Conservation (phyloP, 2,888 invertebrate species). For the Lycocerus yunnanus region DNA sequence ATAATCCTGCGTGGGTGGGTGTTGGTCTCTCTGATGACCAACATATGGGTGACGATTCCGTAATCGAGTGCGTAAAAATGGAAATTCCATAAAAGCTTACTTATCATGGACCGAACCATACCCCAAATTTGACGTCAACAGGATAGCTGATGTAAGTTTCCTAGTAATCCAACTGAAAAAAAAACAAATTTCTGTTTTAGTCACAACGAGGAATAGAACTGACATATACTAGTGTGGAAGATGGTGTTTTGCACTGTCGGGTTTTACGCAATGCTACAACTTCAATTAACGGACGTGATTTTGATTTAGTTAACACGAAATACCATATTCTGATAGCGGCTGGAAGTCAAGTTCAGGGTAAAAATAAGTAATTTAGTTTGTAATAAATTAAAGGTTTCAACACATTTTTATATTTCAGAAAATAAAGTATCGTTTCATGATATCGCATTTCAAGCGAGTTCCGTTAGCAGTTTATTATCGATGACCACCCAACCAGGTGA, state of each 20-base stretch:
- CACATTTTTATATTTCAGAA: conserved; percentile 47
- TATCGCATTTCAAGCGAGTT: conserved; percentile 64
- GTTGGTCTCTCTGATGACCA: conserved; percentile 77
- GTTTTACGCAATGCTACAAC: conserved; percentile 71
- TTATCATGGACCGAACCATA: conserved; percentile 71
- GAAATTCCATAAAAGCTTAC: conserved; percentile 61
- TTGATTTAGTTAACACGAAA: conserved; percentile 70
- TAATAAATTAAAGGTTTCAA: not conserved
- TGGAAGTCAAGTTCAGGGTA: conserved; percentile 65
- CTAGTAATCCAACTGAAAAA: not conserved
- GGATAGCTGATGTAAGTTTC: conserved; percentile 50
- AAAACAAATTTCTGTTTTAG: conserved; percentile 44
- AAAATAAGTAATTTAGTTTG: conserved; percentile 39
- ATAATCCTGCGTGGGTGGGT: conserved; percentile 65
- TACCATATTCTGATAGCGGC: conserved; percentile 76
- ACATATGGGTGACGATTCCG: conserved; percentile 85
- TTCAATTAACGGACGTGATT: conserved; percentile 65
- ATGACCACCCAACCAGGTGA: conserved; percentile 43
- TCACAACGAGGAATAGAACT: conserved; percentile 68
- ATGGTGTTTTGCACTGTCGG: conserved; percentile 77
- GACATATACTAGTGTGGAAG: conserved; percentile 64
- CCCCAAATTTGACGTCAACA: conserved; percentile 48
- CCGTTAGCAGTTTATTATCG: conserved; percentile 64
- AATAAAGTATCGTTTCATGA: conserved; percentile 73
- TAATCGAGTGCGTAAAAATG: conserved; percentile 78